Base-by-base conservation (phyloP, 2,888 invertebrate species). In the Ametastegia equiseti region DNA sequence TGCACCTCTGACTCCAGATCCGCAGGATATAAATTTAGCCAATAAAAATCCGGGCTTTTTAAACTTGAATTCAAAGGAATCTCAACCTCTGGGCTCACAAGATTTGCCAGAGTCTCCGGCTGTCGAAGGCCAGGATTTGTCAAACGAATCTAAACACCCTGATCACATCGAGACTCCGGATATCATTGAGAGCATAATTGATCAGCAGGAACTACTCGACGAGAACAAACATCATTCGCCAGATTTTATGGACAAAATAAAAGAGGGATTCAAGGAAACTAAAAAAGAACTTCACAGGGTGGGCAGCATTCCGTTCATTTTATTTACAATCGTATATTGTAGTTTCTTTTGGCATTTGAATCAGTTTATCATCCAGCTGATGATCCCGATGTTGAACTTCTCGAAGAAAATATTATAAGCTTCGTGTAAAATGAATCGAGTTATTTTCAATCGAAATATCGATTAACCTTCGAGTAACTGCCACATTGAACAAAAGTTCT, bases 241-340 rank as follows among this genome's bases (percentile, higher is more conserved):
- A 39, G 84, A 83, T 81, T 83, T 86, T 50, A 50, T 85, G 65
- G 85, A 86, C 33, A 84, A 82, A 83, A 78, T 86, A 15, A 82
- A 84, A 50, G 88, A 84, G n/a, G 88, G 88, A 63, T 86, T 94
- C 82, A 94, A 92, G 88, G 94, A 93, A 83, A 92, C 93, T 83
- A 93, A 94, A 65, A 94, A 94, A 85, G 93, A 92, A 87, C 92
- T 95, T 67, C 94, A 95, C 84, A 93, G 94, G 95, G 95, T 95
- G 94, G 87, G 69, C n/a, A n/a, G n/a, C n/a, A 33, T 42, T n/a
- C 30, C 9, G 7, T 13, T 11, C 13, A 30, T 36, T 65, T 3
- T 33, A n/a, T 33, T 45, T 45, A 45, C 13, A 13, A 45, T 13
- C 45, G 45, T 45, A 45, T 45, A 45, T 45, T n/a, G n/a, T n/a